These are phyloP conservation scores for Perca fluviatilis DNA, from an alignment of 2,113 vertebrate species.

Conservation along the genomic window DNA sequence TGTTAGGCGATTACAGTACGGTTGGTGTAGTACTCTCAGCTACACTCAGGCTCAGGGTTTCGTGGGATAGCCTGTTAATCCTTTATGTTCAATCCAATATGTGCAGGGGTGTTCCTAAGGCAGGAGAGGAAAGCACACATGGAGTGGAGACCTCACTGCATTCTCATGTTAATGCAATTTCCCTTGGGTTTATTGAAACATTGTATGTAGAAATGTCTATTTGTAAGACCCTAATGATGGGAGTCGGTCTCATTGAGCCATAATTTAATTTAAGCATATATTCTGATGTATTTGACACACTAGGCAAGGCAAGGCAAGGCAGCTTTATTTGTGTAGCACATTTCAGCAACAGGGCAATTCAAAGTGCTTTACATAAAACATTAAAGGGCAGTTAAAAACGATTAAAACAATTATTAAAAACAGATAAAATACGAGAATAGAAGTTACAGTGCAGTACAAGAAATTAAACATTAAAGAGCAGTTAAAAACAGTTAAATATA, in stretches of 20 bases:
- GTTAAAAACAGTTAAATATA: no score
- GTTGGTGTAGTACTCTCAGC: slow-evolving; percentile 42
- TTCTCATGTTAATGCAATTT: slow-evolving; percentile 59
- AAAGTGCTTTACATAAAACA: no score
- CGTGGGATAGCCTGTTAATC: slow-evolving; percentile 77
- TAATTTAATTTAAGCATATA: neutral
- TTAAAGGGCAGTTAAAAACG: no score
- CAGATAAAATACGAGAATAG: no score
- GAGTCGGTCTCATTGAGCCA: neutral
- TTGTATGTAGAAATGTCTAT: slow-evolving; percentile 31
- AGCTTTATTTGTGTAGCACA: no score
- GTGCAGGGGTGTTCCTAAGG: slow-evolving; percentile 70
- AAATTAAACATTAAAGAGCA: no score
- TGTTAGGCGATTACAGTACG: slow-evolving; percentile 45
- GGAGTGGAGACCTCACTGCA: slow-evolving; percentile 57
- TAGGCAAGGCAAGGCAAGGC: no score
- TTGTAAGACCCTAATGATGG: slow-evolving; percentile 10
- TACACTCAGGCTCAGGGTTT: slow-evolving; percentile 50
- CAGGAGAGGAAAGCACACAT: slow-evolving; percentile 44
- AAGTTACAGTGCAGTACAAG: no score
- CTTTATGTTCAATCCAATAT: slow-evolving; percentile 64
- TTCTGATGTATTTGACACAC: neutral
- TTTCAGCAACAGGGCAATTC: no score
- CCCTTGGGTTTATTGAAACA: slow-evolving; percentile 19
- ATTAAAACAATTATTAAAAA: no score